These are phyloP conservation scores for Callimorpha dominula DNA, from an alignment of 2,888 invertebrate species.

Conservation along the genomic window DNA sequence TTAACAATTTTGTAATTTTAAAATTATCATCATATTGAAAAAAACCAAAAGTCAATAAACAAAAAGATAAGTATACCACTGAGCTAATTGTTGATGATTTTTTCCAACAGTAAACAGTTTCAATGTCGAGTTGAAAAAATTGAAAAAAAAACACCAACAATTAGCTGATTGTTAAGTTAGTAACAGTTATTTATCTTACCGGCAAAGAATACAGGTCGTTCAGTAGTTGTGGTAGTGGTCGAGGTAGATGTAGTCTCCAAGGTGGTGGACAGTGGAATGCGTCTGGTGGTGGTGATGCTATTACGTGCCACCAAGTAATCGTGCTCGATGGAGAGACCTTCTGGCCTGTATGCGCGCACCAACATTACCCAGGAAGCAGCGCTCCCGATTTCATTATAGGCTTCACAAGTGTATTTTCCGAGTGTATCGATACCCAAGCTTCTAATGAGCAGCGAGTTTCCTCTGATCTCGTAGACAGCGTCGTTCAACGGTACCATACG, in stretches of 20 bases:
- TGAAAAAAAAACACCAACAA: conserved; percentile 15
- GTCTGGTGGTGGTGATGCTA: conserved; percentile 39
- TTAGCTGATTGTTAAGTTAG: conserved; percentile 15
- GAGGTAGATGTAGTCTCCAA: conserved; percentile 23
- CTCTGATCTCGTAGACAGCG: conserved; percentile 90
- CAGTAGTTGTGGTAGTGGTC: conserved; percentile 50
- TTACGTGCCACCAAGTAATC: conserved; percentile 58
- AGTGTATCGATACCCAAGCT: conserved; percentile 90
- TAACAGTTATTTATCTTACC: conserved; percentile 67
- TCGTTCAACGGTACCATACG: conserved; percentile 91
- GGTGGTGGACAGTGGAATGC: conserved; percentile 47
- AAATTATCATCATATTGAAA: not conserved
- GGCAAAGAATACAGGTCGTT: conserved; percentile 61
- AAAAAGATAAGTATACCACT: conserved; percentile 23
- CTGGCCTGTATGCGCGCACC: conserved; percentile 90
- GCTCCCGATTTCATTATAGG: conserved; percentile 93
- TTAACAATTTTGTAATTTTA: not conserved
- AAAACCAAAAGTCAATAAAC: conserved; percentile 25
- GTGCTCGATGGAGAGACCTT: conserved; percentile 73
- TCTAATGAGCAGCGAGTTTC: conserved; percentile 91
- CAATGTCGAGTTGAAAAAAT: not conserved
- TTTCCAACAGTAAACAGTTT: not conserved
- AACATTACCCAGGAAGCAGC: conserved; percentile 92
- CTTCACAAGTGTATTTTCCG: conserved; percentile 96
- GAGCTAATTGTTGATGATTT: conserved; percentile 9